Evolutionary conservation across 2,888 invertebrate species (phyloP), one percentile per base, ranked within the genome.

Genomic region (Charanyca ferruginea): DNA sequence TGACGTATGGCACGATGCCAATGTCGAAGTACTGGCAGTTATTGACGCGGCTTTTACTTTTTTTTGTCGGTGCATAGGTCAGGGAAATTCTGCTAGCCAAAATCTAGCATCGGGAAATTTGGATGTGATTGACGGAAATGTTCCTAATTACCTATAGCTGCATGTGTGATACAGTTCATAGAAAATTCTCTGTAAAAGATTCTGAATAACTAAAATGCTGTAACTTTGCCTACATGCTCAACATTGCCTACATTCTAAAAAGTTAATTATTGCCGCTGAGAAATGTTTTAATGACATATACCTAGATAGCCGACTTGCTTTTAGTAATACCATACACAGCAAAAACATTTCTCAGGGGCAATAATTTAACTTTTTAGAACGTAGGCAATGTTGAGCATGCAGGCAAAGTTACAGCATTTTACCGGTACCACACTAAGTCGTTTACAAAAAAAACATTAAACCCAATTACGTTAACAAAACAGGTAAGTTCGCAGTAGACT

Each of bases 1-100:
- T 59, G 53, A 66, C 38, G 54, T 53, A 57, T 68, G 69, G 72
- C 69, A 53, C 16, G 4, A 9, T n/a, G 64, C 53, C 69, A 64
- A 61, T 32, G 68, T 22, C 55, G 52, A 42, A 7, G 22, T 20
- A 18, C 2, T 41, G 5, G 8, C 54, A 48, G 53, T 69, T 53
- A 69, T 23, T 69, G 54, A 67, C 61, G 54, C 45, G 48, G 57
- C 63, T 64, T 64, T 63, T 52, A 66, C 66, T 62, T 60, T 69
- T 32, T 61, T 68, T 66, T 57, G n/a, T 2, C 20, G n/a, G 62
- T 9, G 2, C 44, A 67, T 58, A 58, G 61, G 62, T 67, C 49
- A 54, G 13, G 16, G 23, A 45, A 45, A 28, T n/a, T 18, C 23
- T 53, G 1, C 5, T n/a, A n/a, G 11, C 18, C 8, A 41, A n/a